Conservation (phyloP, 2,113 vertebrate genomes). For the Dipodomys stephensi region DNA sequence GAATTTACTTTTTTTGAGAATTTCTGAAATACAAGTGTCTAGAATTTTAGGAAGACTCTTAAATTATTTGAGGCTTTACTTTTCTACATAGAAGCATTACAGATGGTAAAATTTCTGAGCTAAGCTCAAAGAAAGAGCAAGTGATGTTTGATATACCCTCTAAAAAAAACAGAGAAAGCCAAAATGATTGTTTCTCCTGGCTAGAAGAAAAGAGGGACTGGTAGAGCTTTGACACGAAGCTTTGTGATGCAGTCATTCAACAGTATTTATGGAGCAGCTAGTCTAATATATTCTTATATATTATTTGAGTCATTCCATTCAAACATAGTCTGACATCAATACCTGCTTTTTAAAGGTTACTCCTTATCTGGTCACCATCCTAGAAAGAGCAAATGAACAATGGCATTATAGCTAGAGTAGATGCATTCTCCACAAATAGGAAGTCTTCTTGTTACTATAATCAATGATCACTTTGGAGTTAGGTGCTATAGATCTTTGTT, state of each 20-base stretch:
- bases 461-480: neutral
- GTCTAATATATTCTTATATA: neutral
- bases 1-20: neutral
- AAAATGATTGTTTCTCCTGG: neutral
- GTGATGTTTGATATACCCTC: neutral
- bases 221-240: neutral
- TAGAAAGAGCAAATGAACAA: neutral
- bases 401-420: neutral
- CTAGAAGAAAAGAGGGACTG: neutral
- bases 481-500: neutral
- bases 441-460: neutral
- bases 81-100: neutral
- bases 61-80: slow-evolving; percentile 1
- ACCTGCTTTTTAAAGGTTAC: neutral
- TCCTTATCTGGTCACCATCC: neutral
- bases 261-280: neutral
- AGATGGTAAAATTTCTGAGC: neutral
- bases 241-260: neutral
- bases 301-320: neutral
- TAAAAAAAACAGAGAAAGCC: neutral
- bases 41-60: neutral
- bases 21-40: neutral
- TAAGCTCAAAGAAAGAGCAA: neutral
- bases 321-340: neutral
- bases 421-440: neutral